A percentile compares a stretch with the other conserved stretches of the same genome.
These are phyloP conservation scores for Papilio gigon DNA, from an alignment of 2,888 invertebrate genomes.

Conservation along the genomic window DNA sequence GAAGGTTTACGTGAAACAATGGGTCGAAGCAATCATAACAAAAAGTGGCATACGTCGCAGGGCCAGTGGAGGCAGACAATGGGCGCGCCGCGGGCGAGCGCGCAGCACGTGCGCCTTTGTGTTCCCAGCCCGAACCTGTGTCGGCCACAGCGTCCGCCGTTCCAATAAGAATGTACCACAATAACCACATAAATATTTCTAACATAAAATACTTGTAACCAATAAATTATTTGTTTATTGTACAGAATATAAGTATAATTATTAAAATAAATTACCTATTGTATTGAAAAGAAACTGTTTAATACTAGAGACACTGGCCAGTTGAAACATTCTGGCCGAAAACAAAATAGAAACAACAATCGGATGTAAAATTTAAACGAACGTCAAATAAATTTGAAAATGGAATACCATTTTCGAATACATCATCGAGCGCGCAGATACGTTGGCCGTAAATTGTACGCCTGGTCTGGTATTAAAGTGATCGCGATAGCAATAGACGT, in stretches of 20 bases:
- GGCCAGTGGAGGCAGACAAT: conserved; percentile 61
- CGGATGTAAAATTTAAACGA: neutral
- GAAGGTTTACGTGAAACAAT: conserved; percentile 76
- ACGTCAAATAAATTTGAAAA: conserved; percentile 28
- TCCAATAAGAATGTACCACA: conserved; percentile 32
- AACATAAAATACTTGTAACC: conserved; percentile 12
- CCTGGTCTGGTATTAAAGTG: conserved; percentile 45
- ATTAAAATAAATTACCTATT: neutral
- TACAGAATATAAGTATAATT: conserved; percentile 1
- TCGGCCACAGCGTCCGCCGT: conserved; percentile 38
- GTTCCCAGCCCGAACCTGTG: conserved; percentile 63
- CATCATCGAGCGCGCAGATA: conserved; percentile 41
- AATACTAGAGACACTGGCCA: neutral
- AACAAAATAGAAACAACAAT: neutral
- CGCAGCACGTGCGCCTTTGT: conserved; percentile 75
- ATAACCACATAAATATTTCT: conserved; percentile 28
- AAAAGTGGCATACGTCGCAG: conserved; percentile 42
- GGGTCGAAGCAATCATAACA: conserved; percentile 48
- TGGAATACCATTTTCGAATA: conserved; percentile 13
- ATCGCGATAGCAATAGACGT: conserved; percentile 47
- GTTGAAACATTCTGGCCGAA: neutral
- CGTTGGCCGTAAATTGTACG: conserved; percentile 43
- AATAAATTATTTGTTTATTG: conserved; percentile 8
- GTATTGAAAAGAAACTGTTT: neutral
- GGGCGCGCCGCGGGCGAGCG: conserved; percentile 54